A percentile compares a stretch with the other conserved stretches of the same genome.
Evolutionary conservation across 2,888 invertebrate species (phyloP).

Genomic region (Leucoptera coffeella): DNA sequence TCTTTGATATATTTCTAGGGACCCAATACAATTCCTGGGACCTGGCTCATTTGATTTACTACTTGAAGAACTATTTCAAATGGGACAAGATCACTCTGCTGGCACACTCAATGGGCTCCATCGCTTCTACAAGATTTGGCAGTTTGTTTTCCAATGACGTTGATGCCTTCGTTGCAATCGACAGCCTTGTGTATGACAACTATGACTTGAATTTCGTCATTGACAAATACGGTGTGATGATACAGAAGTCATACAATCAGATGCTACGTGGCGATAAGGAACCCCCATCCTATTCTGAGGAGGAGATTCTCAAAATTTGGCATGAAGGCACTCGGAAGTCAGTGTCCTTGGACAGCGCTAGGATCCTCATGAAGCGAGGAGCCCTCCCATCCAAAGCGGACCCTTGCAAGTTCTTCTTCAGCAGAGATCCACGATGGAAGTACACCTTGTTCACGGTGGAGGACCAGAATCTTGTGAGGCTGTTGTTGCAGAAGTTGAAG

Average conservation of each 20-base stretch:
- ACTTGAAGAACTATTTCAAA: too few relatives aligned
- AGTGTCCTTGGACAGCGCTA: slow-evolving; percentile 45
- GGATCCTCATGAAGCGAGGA: slow-evolving; percentile 51
- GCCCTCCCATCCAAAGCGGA: slow-evolving; percentile 43
- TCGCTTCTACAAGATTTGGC: slow-evolving; percentile 54
- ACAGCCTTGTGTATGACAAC: slow-evolving; percentile 32
- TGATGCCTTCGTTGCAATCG: slow-evolving; percentile 56
- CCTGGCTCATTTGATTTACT: slow-evolving; percentile 20
- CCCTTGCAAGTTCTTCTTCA: slow-evolving; percentile 56
- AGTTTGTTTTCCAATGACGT: slow-evolving; percentile 56
- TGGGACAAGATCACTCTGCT: too few relatives aligned
- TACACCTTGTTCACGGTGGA: too few relatives aligned
- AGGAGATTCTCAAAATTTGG: slow-evolving; percentile 55
- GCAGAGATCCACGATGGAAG: slow-evolving; percentile 61
- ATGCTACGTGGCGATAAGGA: slow-evolving; percentile 26
- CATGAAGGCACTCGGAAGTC: slow-evolving; percentile 51
- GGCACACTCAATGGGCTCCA: slow-evolving; percentile 67
- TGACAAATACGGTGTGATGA: slow-evolving; percentile 20
- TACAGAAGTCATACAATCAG: slow-evolving; percentile 34
- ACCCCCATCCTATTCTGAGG: slow-evolving; percentile 57
- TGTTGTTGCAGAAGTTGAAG: slow-evolving; percentile 48
- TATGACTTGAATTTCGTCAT: slow-evolving; percentile 28
- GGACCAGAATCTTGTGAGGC: slow-evolving; percentile 46
- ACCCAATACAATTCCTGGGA: slow-evolving; percentile 37
- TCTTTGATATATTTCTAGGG: too few relatives aligned